These are phyloP conservation scores for Ceratina australensis DNA, from an alignment of 1,140 invertebrate genomes.

Conservation along the genomic window DNA sequence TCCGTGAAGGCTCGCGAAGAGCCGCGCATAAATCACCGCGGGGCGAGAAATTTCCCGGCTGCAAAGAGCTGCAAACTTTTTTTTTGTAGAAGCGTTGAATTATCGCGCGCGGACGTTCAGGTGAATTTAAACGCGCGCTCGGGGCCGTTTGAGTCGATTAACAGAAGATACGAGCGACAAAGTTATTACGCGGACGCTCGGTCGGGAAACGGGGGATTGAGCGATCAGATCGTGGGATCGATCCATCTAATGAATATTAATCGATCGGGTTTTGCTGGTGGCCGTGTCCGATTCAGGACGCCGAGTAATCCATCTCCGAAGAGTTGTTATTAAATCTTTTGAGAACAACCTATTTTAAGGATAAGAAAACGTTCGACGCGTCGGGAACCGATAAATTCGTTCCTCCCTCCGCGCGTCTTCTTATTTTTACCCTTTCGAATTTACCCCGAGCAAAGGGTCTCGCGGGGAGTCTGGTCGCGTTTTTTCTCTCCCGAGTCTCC, in stretches of 20 bases:
- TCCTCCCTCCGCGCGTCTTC: neutral
- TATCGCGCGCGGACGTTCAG: neutral
- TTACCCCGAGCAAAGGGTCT: neutral
- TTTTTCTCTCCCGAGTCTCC: conserved; percentile 31
- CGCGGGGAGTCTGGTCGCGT: conserved; percentile 3
- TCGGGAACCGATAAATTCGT: conserved; percentile 17
- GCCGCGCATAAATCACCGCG: conserved; percentile 7
- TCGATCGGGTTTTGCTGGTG: neutral
- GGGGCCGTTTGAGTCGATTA: neutral
- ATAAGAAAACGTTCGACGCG: neutral
- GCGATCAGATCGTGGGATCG: neutral
- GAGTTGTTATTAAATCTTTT: too few species aligned
- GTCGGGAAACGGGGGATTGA: neutral
- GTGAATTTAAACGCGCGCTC: conserved; percentile 4
- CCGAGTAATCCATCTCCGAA: too few species aligned
- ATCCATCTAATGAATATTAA: conserved; percentile 9
- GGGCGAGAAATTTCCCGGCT: neutral
- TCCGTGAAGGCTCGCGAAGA: too few species aligned
- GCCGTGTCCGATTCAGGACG: neutral
- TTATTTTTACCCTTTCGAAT: conserved; percentile 24
- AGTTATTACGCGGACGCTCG: neutral
- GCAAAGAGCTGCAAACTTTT: neutral
- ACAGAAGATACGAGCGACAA: neutral
- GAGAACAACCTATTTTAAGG: too few species aligned
- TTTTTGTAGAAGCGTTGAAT: neutral